phyloP scores from a whole-genome alignment of 2,888 invertebrate genomes.

The Cistogaster globosa region DNA sequence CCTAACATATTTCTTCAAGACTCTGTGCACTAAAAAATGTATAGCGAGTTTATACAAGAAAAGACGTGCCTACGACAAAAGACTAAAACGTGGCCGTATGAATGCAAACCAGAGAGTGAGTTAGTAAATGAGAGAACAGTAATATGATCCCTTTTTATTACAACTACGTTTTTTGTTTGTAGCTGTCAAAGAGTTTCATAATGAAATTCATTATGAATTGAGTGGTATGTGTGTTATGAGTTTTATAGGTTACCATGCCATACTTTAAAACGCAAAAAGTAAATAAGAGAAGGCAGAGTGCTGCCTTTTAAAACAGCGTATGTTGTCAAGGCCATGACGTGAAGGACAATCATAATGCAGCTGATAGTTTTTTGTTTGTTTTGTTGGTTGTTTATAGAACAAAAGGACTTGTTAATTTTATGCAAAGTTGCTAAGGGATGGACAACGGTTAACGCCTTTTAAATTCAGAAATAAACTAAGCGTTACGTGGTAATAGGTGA shows the following conservation, averaged over 20 bases:
- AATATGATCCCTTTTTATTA: constrained; percentile 38
- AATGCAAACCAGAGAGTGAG: constrained; percentile 10
- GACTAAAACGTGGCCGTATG: no score
- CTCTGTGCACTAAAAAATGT: no score
- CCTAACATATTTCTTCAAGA: not conserved
- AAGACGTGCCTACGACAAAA: no score
- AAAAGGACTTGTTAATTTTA: constrained; percentile 55
- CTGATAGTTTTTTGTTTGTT: constrained; percentile 49
- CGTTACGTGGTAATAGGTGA: not conserved
- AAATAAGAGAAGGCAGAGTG: not conserved
- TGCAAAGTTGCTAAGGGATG: constrained; percentile 67
- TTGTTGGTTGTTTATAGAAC: constrained; percentile 33
- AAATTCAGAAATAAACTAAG: constrained; percentile 6
- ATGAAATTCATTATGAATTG: constrained; percentile 43
- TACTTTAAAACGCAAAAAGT: not conserved
- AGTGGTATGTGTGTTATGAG: constrained; percentile 55
- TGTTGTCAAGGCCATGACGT: constrained; percentile 66
- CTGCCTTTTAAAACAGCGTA: constrained; percentile 31
- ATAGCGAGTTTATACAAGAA: no score
- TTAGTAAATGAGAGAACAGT: constrained; percentile 28
- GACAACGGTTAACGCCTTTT: constrained; percentile 62
- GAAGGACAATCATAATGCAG: constrained; percentile 63
- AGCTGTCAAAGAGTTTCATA: constrained; percentile 41
- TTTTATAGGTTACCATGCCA: constrained; percentile 70
- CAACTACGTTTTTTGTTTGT: not conserved